Percentiles rank a stretch among this genome's conserved stretches.
phyloP scores from a whole-genome alignment of 35 echinoderm and acorn worm genomes.

The Heliocidaris erythrogramma region DNA sequence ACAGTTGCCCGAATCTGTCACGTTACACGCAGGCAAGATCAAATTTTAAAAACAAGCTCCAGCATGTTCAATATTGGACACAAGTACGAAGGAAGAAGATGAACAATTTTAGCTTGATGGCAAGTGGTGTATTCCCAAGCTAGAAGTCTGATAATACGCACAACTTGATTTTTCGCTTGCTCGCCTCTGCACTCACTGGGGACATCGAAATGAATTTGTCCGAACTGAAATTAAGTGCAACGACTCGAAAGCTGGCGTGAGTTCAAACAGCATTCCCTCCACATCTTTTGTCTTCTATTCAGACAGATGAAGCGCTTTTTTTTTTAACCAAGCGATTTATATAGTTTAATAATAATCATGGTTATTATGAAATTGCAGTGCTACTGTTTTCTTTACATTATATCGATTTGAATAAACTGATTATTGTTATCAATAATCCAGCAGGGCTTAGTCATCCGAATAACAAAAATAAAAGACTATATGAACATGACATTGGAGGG shows the following conservation, averaged over 20 bases:
- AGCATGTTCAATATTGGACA: background rate
- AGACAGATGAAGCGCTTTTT: background rate
- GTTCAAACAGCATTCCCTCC: background rate
- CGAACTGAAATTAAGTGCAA: background rate
- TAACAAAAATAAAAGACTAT: too few species aligned
- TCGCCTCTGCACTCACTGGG: background rate
- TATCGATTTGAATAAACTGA: too few species aligned
- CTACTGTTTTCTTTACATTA: background rate
- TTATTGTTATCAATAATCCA: too few species aligned
- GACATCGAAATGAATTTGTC: background rate
- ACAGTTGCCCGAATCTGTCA: too few species aligned
- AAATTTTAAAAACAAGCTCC: background rate
- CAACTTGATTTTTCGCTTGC: conserved; percentile 8
- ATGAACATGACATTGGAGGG: too few species aligned
- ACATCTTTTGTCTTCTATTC: background rate
- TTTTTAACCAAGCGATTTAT: background rate
- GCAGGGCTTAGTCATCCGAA: too few species aligned
- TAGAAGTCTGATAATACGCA: background rate
- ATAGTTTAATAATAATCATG: background rate
- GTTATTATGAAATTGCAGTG: background rate
- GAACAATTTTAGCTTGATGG: conserved; percentile 1
- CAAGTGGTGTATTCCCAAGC: background rate
- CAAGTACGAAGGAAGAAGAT: background rate
- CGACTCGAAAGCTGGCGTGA: background rate
- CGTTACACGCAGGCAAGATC: too few species aligned